These are phyloP conservation scores for Acrobasis suavella DNA, from an alignment of 2,888 invertebrate genomes.

Conservation along the genomic window DNA sequence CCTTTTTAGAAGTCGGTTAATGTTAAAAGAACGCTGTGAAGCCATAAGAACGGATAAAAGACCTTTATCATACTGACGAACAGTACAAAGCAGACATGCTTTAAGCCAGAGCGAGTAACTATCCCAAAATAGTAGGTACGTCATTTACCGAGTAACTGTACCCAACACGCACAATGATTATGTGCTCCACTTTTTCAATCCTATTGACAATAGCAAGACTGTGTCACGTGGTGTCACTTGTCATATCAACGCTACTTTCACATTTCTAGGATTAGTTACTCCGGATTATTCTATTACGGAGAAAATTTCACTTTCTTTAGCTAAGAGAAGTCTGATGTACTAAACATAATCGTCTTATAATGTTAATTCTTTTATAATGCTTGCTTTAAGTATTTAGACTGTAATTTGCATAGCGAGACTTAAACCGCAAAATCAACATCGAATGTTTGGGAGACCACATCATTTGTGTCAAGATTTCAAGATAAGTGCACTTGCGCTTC, in stretches of 20 bases:
- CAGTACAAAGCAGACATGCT: not conserved
- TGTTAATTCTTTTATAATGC: not conserved
- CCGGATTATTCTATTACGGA: slow-evolving; percentile 15
- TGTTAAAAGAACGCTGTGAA: not conserved
- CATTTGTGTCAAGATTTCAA: slow-evolving; percentile 1
- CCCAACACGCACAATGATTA: slow-evolving; percentile 38
- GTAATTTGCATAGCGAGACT: not conserved
- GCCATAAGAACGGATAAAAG: not conserved
- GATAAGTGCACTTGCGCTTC: not conserved
- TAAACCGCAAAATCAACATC: slow-evolving; percentile 2
- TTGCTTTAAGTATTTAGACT: not conserved
- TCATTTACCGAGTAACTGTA: slow-evolving; percentile 36
- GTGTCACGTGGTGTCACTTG: slow-evolving; percentile 38
- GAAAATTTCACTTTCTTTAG: slow-evolving; percentile 17
- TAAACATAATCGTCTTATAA: slow-evolving; percentile 1
- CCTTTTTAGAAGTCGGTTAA: too few species aligned
- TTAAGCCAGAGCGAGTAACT: not conserved
- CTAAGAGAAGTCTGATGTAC: not conserved
- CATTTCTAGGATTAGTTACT: slow-evolving; percentile 29
- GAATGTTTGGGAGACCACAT: slow-evolving; percentile 1
- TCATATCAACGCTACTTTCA: slow-evolving; percentile 34
- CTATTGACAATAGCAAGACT: slow-evolving; percentile 28
- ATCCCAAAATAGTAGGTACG: not conserved
- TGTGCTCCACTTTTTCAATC: slow-evolving; percentile 40
- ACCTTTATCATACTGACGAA: not conserved